Evolutionary conservation across 2,797 vertebrate species (phyloP), one percentile per base, ranked within the genome.

Genomic region (Neosalanx taihuensis): DNA sequence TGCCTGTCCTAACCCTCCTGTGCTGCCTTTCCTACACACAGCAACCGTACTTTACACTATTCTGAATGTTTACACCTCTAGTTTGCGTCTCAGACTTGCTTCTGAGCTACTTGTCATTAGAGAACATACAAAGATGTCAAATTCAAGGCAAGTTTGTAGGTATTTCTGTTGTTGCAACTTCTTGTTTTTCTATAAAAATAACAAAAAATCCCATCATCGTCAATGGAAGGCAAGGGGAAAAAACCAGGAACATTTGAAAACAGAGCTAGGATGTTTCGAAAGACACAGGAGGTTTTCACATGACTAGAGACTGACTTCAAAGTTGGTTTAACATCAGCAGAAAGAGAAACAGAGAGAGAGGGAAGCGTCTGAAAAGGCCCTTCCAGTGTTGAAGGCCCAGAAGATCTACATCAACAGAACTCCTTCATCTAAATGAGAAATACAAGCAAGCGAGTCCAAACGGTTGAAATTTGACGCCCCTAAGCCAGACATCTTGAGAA

Each of bases 401-500:
- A 73, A 85, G 83, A 89, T 85, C 82, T 76, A 85, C 85, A 88
- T 90, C 86, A 84, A 85, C 80, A 73, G 77, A 60, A 63, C 70
- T 70, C 33, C 67, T 79, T 85, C 85, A 84, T 87, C 88, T 81
- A 83, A 85, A 87, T 80, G 86, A 80, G 76, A 85, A 85, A 83
- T 77, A 83, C 75, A 82, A 70, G 81, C 72, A 70, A 79, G 69
- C 72, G 79, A 84, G 80, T 67, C 72, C 6, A 20, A 84, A 78
- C 69, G 71, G 81, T 49, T 75, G 73, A 78, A 84, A 85, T 82
- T 79, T 79, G 69, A 76, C 64, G 15, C 78, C 85, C 83, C 72
- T 83, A 76, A 90, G 86, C 83, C 78, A 89, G 76, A 86, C 83
- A 84, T 87, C 79, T 78, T 70, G 74, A 87, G 79, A 90, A 91